Percentiles rank a stretch among this genome's conserved stretches.
Evolutionary conservation across 2,113 vertebrate genomes (phyloP).

Genomic region (Lycaon pictus): DNA sequence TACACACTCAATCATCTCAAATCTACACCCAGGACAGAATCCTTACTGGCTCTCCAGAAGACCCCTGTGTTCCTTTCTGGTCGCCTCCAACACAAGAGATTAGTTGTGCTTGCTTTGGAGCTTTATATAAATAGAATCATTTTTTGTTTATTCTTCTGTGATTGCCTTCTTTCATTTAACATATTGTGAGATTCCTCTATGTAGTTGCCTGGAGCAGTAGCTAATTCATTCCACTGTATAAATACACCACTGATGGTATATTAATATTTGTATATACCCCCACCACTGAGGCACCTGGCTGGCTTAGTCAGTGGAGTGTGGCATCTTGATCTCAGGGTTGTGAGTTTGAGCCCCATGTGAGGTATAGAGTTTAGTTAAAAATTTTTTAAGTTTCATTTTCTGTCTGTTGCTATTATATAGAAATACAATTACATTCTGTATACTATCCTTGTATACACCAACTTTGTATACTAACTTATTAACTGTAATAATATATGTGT

Average conservation of each 20-base stretch:
- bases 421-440: not conserved
- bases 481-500: not conserved
- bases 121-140: not conserved
- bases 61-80: not conserved
- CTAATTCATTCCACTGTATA: not conserved
- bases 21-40: not conserved
- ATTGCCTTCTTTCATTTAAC: too few relatives aligned
- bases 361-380: not conserved
- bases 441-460: not conserved
- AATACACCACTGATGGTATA: too few relatives aligned
- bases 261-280: too few relatives aligned
- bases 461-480: not conserved
- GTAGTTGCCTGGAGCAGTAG: not conserved
- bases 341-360: not conserved
- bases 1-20: not conserved
- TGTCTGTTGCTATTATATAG: not conserved
- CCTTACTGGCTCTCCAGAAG: not conserved
- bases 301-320: not conserved
- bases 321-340: not conserved
- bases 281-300: not conserved
- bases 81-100: not conserved
- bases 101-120: not conserved
- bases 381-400: not conserved
- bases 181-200: not conserved
- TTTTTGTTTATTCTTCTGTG: not conserved